Base-by-base conservation (phyloP, 2,888 invertebrate species). In the Tanypteryx hageni region DNA sequence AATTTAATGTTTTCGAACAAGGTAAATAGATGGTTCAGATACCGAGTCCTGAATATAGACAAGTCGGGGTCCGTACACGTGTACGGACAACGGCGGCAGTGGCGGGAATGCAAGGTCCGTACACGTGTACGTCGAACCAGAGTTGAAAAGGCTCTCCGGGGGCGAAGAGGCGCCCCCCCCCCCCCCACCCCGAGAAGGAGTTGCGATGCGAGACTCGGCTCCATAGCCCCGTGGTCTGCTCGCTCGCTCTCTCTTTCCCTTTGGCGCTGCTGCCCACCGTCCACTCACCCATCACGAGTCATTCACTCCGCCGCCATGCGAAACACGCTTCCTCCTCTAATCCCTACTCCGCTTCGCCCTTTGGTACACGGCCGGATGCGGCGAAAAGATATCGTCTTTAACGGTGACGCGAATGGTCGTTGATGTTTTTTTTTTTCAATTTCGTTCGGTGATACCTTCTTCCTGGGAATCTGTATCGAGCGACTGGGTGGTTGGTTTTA, bases 291-390 rank as follows among this genome's bases (percentile, higher is more conserved):
- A 89, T 89, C 89, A 89, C 61, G 64, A 89, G 89, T 89, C 89
- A 89, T 89, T 89, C 89, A 89, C 89, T 89, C 89, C 89, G 89
- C 89, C 89, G 44, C 89, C 89, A 89, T 64, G 89, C 89, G 89
- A 83, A 57, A 83, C 83, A 83, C 44, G 27, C 83, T 89, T 16
- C 22, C 76, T 76, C 68, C 68, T 22, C 68, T n/a, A n/a, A n/a
- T n/a, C n/a, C n/a, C n/a, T n/a, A n/a, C n/a, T n/a, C n/a, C n/a
- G n/a, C n/a, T 44, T 68, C 76, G 8, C 44, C 44, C 44, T 44
- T 44, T 44, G 44, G 44, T 44, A 44, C 44, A 44, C 76, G 76
- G 76, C 76, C 76, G 76, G 76, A 76, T 76, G 76, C 76, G 76
- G 76, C 76, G 22, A 13, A 76, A 22, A 68, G 76, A 76, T 76